Evolutionary conservation across 2,797 vertebrate species (phyloP).

Genomic region (Falco rusticolus): DNA sequence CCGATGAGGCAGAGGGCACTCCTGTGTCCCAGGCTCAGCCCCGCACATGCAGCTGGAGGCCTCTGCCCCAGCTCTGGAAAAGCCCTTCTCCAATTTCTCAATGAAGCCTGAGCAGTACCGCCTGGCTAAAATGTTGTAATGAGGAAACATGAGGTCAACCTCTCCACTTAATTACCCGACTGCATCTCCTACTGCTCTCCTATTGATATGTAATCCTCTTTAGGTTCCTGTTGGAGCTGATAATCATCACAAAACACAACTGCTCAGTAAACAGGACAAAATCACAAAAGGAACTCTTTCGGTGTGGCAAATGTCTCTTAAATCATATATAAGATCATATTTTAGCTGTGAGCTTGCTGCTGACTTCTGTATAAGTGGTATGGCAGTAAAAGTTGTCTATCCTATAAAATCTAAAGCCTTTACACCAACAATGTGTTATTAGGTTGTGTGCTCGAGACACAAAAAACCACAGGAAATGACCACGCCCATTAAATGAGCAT

Average conservation of each 20-base stretch:
- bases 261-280: background rate
- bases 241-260: background rate
- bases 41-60: rapidly evolving
- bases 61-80: background rate
- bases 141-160: background rate
- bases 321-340: background rate
- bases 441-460: background rate
- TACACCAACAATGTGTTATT: background rate
- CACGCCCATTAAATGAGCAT: background rate
- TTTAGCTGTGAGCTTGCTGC: background rate
- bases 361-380: background rate
- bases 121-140: background rate
- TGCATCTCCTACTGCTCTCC: background rate
- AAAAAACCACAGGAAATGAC: background rate
- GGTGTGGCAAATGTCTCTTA: background rate
- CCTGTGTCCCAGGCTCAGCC: rapidly evolving
- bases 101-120: background rate
- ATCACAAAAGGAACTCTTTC: background rate
- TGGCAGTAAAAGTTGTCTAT: rapidly evolving
- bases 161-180: background rate
- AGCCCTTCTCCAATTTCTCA: background rate
- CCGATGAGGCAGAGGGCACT: rapidly evolving
- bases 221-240: background rate
- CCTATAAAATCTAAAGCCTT: background rate
- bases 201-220: background rate